Percentiles rank a stretch among this genome's conserved stretches.
Conservation (phyloP, 2,113 vertebrate genomes). For the Dascyllus trimaculatus region DNA sequence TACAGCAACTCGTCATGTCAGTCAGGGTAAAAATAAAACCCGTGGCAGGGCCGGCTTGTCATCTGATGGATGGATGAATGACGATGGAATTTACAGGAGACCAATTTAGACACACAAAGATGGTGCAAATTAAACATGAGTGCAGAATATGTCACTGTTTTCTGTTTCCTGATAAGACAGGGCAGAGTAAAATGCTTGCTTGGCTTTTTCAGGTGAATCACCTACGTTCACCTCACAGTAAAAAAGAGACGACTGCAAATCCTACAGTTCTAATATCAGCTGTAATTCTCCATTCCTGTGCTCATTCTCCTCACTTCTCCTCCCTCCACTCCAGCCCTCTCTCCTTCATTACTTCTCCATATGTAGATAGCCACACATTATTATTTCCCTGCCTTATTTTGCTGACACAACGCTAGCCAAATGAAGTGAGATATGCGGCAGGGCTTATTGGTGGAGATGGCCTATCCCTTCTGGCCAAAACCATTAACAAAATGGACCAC, state of each 20-base stretch:
- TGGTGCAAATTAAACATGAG: conserved; percentile 29
- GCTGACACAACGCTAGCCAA: conserved; percentile 82
- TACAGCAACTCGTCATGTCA: conserved; percentile 44
- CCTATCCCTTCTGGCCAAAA: conserved; percentile 78
- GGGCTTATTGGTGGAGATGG: conserved; percentile 80
- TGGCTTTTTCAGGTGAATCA: conserved; percentile 48
- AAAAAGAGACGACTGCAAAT: conserved; percentile 48
- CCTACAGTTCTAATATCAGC: conserved; percentile 43
- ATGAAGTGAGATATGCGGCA: conserved; percentile 86
- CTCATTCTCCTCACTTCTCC: conserved; percentile 30
- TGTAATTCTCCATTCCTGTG: conserved; percentile 47
- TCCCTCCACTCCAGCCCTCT: conserved; percentile 50
- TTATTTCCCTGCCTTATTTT: conserved; percentile 82
- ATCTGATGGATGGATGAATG: conserved; percentile 3
- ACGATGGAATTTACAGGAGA: conserved; percentile 30
- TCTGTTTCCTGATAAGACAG: conserved; percentile 25
- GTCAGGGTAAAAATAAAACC: conserved; percentile 35
- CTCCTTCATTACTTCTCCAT: conserved; percentile 83
- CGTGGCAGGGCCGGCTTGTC: background rate
- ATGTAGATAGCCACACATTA: conserved; percentile 82
- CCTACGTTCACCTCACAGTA: conserved; percentile 40
- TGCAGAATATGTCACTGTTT: conserved; percentile 36
- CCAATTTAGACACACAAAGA: conserved; percentile 23
- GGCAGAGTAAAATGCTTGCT: conserved; percentile 44
- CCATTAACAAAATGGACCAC: conserved; percentile 79